These are phyloP conservation scores for Motacilla alba DNA, from an alignment of 2,113 vertebrate species.

Conservation along the genomic window DNA sequence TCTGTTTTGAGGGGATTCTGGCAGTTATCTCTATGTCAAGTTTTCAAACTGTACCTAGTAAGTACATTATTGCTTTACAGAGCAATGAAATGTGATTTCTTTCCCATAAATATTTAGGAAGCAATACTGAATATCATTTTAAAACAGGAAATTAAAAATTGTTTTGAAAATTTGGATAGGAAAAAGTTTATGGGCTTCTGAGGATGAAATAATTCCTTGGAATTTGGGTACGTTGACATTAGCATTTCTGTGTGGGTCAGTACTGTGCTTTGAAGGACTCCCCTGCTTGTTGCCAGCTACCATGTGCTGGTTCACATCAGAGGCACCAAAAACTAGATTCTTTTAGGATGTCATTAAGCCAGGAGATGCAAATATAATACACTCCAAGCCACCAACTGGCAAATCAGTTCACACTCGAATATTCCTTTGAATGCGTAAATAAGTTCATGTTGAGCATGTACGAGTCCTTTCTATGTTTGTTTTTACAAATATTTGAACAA, in stretches of 20 bases:
- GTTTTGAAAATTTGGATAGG: not conserved
- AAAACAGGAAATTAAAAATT: not conserved
- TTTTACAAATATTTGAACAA: conserved; percentile 47
- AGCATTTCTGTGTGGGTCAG: not conserved
- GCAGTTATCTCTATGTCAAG: not conserved
- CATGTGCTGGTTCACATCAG: not conserved
- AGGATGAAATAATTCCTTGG: not conserved
- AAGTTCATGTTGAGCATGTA: conserved; percentile 22
- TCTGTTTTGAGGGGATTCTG: not conserved
- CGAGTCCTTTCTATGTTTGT: conserved; percentile 14
- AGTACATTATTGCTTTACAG: not conserved
- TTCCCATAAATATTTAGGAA: not conserved
- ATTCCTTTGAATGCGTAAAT: conserved; percentile 34
- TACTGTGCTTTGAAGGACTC: not conserved
- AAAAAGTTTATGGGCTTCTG: not conserved
- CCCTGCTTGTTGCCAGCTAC: not conserved
- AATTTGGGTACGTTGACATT: rapidly evolving
- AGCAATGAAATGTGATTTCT: not conserved
- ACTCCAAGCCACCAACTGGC: not conserved
- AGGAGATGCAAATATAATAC: conserved; percentile 12
- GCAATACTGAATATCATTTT: not conserved
- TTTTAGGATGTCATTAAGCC: not conserved
- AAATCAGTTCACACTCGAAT: conserved; percentile 16
- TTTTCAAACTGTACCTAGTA: not conserved
- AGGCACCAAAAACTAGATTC: not conserved